A percentile compares a stretch with the other conserved stretches of the same genome.
Conservation (phyloP, 1,140 invertebrate genomes). For the Eriocheir sinensis region DNA sequence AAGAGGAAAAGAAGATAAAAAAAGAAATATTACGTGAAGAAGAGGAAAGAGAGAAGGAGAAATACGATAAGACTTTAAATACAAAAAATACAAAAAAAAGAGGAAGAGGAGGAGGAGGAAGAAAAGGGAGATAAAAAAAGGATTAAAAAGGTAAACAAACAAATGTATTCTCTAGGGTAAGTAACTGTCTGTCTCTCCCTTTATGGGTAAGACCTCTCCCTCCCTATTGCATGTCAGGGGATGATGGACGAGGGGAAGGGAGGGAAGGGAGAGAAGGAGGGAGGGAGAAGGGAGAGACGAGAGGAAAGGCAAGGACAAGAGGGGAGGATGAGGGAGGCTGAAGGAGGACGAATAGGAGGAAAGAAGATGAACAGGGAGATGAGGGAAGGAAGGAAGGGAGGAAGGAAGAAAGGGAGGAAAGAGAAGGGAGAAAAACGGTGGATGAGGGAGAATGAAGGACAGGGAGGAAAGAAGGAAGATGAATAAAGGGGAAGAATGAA, state of each 20-base stretch:
- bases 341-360: background rate
- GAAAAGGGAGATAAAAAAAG: background rate
- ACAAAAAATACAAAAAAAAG: background rate
- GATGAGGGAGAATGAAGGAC: too few species aligned
- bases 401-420: background rate
- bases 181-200: background rate
- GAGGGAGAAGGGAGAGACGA: background rate
- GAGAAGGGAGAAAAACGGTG: background rate
- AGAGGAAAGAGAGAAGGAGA: too few species aligned
- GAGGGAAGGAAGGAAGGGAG: background rate
- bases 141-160: conserved; percentile 1
- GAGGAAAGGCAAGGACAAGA: background rate
- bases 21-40: too few species aligned
- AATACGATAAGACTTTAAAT: background rate
- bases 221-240: background rate
- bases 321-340: background rate
- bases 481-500: too few species aligned
- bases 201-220: background rate
- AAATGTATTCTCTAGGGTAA: background rate
- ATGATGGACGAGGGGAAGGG: too few species aligned
- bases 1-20: too few species aligned
- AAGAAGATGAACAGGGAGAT: background rate
- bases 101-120: too few species aligned
- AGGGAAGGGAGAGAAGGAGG: background rate
- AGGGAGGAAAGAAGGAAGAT: background rate